phyloP scores from a whole-genome alignment of 2,888 invertebrate species.

The Scaptomyza flava region DNA sequence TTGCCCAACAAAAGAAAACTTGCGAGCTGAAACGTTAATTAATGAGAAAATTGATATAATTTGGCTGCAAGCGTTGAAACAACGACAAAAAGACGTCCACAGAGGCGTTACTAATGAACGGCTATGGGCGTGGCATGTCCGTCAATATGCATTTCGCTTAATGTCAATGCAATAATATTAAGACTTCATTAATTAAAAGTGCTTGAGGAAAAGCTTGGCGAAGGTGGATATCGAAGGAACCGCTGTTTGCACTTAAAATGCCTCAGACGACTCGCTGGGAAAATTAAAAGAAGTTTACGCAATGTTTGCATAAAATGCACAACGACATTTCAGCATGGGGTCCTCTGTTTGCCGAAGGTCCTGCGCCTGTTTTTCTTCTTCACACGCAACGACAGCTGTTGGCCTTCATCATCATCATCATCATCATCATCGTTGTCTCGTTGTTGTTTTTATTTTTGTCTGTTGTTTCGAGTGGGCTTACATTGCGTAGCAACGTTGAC shows the following conservation, averaged over 20 bases:
- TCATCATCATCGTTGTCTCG: slow-evolving; percentile 27
- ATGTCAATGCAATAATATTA: slow-evolving; percentile 78
- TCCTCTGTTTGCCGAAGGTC: slow-evolving; percentile 3
- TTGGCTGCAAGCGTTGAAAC: slow-evolving; percentile 2
- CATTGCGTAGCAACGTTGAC: slow-evolving; percentile 68
- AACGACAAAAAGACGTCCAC: slow-evolving; percentile 2
- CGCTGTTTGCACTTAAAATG: slow-evolving; percentile 64
- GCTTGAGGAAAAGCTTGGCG: slow-evolving; percentile 31
- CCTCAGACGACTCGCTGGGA: slow-evolving; percentile 27
- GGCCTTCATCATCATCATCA: slow-evolving; percentile 44
- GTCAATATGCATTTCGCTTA: slow-evolving; percentile 67
- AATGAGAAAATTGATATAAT: slow-evolving; percentile 70
- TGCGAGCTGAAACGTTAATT: slow-evolving; percentile 61
- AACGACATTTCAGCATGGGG: slow-evolving; percentile 50
- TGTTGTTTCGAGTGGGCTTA: slow-evolving; percentile 62
- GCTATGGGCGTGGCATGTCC: slow-evolving; percentile 20
- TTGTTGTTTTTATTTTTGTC: slow-evolving; percentile 28
- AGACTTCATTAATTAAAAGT: slow-evolving; percentile 81
- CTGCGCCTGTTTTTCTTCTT: slow-evolving; percentile 11
- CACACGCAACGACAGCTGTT: slow-evolving; percentile 49
- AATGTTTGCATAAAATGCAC: slow-evolving; percentile 74
- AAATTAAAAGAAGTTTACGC: slow-evolving; percentile 78
- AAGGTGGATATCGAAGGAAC: slow-evolving; percentile 6
- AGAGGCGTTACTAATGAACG: slow-evolving; percentile 60
- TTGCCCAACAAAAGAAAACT: slow-evolving; percentile 48